Conservation (phyloP, 2,113 vertebrate species). For the Procavia capensis region DNA sequence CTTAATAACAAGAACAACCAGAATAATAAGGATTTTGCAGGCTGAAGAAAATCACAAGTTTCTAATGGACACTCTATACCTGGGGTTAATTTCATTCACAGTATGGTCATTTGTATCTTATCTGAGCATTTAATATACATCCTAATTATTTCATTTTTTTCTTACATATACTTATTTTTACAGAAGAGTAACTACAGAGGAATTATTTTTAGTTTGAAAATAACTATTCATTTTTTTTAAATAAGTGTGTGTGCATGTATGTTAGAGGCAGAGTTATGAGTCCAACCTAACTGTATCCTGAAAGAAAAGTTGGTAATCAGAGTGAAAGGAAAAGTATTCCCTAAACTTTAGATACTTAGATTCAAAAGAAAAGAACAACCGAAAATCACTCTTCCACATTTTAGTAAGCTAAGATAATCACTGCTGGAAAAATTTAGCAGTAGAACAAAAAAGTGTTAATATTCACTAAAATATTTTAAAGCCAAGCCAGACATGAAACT, state of each 20-base stretch:
- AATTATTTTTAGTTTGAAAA: conserved; percentile 23
- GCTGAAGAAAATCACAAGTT: neutral
- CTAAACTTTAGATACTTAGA: neutral
- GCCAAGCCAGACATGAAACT: neutral
- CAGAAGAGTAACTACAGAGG: neutral
- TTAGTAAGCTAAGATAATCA: neutral
- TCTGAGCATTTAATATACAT: neutral
- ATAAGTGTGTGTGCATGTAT: too few species aligned
- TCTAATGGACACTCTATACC: neutral
- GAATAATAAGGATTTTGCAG: neutral
- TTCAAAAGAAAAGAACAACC: neutral
- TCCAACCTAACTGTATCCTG: neutral
- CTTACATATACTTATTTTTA: neutral
- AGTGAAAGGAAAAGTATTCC: neutral
- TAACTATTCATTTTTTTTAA: neutral
- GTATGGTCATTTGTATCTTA: neutral
- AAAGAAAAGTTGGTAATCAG: neutral
- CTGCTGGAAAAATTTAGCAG: neutral
- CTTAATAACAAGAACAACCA: neutral
- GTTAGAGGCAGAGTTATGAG: neutral
- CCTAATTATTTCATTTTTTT: neutral
- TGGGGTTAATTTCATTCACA: neutral
- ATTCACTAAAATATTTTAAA: conserved; percentile 33
- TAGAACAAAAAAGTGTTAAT: conserved; percentile 16
- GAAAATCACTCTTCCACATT: neutral